phyloP scores from a whole-genome alignment of 2,888 invertebrate genomes.

The Phyto melanocephala region DNA sequence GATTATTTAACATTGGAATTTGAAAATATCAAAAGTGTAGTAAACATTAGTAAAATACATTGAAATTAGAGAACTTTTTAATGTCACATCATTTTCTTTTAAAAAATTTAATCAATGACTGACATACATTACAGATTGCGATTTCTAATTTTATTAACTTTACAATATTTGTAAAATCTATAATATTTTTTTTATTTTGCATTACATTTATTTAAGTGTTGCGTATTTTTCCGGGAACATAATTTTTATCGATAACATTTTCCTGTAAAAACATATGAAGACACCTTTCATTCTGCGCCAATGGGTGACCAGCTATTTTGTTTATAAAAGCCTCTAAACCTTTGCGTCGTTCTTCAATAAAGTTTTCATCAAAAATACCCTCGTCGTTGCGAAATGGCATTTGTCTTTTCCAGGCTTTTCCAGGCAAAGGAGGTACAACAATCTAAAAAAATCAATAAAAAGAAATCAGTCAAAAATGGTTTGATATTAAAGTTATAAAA shows the following conservation, averaged over 20 bases:
- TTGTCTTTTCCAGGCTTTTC: slow-evolving; percentile 99
- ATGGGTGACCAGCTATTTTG: slow-evolving; percentile 99
- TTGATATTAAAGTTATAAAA: not conserved
- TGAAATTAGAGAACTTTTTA: slow-evolving; percentile 51
- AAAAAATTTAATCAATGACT: slow-evolving; percentile 32
- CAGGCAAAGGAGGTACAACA: slow-evolving; percentile 98
- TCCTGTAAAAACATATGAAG: slow-evolving; percentile 99
- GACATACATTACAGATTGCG: slow-evolving; percentile 23
- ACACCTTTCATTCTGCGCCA: slow-evolving; percentile 99
- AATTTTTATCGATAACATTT: slow-evolving; percentile 98
- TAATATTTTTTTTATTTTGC: slow-evolving; percentile 39
- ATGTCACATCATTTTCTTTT: too few relatives aligned
- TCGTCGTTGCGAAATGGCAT: slow-evolving; percentile 99
- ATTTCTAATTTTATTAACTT: not conserved
- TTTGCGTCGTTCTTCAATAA: slow-evolving; percentile 99
- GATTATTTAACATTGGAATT: slow-evolving; percentile 62
- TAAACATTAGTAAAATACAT: slow-evolving; percentile 42
- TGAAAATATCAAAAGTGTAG: slow-evolving; percentile 64
- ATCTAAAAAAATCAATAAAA: slow-evolving; percentile 82
- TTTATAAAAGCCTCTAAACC: slow-evolving; percentile 98
- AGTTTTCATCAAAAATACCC: slow-evolving; percentile 99
- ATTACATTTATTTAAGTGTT: slow-evolving; percentile 85
- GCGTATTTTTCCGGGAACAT: slow-evolving; percentile 99
- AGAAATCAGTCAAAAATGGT: too few relatives aligned
- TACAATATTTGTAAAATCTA: slow-evolving; percentile 16